These are phyloP conservation scores for Gadus chalcogrammus DNA, from an alignment of 2,113 vertebrate species.

Conservation along the genomic window DNA sequence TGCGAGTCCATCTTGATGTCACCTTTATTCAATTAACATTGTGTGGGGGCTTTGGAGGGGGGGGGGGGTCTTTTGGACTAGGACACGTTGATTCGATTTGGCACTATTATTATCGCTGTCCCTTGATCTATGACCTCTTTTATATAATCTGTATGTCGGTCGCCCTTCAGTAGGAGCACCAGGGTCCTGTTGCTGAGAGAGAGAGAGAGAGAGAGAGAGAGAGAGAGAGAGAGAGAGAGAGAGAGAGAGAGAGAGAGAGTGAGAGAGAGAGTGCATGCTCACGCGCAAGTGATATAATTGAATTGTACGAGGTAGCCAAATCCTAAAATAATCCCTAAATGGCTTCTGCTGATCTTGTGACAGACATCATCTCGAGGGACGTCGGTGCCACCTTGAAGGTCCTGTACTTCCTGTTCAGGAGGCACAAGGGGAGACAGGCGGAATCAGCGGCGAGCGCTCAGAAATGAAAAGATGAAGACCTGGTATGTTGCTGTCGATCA, in stretches of 20 bases:
- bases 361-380: slow-evolving; percentile 87
- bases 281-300: neutral
- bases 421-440: slow-evolving; percentile 72
- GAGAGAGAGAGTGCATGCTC: no score
- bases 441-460: neutral
- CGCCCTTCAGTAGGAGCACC: slow-evolving; percentile 36
- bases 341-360: slow-evolving; percentile 37
- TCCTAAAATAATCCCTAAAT: slow-evolving; percentile 7
- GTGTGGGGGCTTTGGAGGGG: slow-evolving; percentile 7
- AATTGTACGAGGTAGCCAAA: slow-evolving; percentile 11
- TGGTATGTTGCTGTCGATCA: neutral
- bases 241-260: no score
- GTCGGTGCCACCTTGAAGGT: slow-evolving; percentile 72
- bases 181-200: slow-evolving; percentile 16
- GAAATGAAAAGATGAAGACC: neutral
- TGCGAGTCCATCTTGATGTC: slow-evolving; percentile 54
- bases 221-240: no score
- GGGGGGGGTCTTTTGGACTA: slow-evolving; percentile 22
- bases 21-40: slow-evolving; percentile 46
- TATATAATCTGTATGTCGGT: slow-evolving; percentile 23
- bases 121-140: slow-evolving; percentile 49
- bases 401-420: slow-evolving; percentile 83
- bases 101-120: slow-evolving; percentile 31
- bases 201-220: slow-evolving; percentile 2
- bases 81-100: slow-evolving; percentile 46